Evolutionary conservation across 1,140 invertebrate genomes (phyloP), one percentile per base, ranked within the genome.

Genomic region (Drosophila miranda): DNA sequence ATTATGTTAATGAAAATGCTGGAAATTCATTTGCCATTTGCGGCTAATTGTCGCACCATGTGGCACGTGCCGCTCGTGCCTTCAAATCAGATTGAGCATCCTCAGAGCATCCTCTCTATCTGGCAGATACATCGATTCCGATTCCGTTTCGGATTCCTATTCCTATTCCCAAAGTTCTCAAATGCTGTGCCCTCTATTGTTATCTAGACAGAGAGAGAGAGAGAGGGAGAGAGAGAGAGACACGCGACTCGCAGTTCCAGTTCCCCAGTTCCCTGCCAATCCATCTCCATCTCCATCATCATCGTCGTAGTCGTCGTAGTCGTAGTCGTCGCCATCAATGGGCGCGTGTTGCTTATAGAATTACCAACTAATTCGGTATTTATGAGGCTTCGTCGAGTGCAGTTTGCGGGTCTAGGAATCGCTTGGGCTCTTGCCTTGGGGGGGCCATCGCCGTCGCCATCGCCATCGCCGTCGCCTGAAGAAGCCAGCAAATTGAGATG

Each of bases 321-420:
- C 19, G 60, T 23, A n/a, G 34, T 42, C 34, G 61, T 64, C 64
- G 66, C 80, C 82, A 87, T 87, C 82, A 87, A 82, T 90, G 80
- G 88, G 68, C 89, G 88, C 89, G 89, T 90, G 89, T 89, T 88
- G 83, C 88, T 90, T 90, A 90, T 90, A 90, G 88, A 90, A 90
- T 90, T 90, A 90, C 89, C 79, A 89, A 90, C 88, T 90, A 90
- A 90, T 90, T 90, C 89, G 72, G 84, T 90, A 90, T 90, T 90
- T 90, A 90, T 90, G 88, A 89, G 89, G 89, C 81, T 90, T 90
- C 88, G 75, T 76, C 73, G 81, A 86, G 81, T 87, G 78, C 83
- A 83, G 68, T 69, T 69, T 79, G 81, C 72, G 72, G 80, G 78
- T 76, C 78, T 69, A 77, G 58, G 70, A 76, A 75, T 67, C 41